Evolutionary conservation across 2,888 invertebrate genomes (phyloP), one percentile per base, ranked within the genome.

Genomic region (Bibio marci): DNA sequence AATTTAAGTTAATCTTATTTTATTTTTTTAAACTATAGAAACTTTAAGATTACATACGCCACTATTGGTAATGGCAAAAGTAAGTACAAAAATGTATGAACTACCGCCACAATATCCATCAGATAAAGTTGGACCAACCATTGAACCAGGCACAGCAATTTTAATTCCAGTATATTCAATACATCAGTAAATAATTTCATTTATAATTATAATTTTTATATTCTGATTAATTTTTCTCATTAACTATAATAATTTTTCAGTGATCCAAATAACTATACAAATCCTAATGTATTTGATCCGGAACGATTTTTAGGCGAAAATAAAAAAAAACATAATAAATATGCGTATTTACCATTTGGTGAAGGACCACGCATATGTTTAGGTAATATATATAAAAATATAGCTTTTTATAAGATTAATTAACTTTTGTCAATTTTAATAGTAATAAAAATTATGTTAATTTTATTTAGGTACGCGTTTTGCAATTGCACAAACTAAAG

Each of bases 1-100:
- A n/a, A n/a, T n/a, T n/a, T n/a, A n/a, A n/a, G n/a, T n/a, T n/a
- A n/a, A n/a, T n/a, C n/a, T n/a, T n/a, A n/a, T n/a, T n/a, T n/a
- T 28, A n/a, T 13, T 4, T 28, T 11, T 12, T 4, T 11, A 4
- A n/a, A n/a, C n/a, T 52, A 49, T 47, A 62, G 67, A 69, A 49
- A 56, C 64, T 0, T 48, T 67, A 3, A 53, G 68, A 11, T 53
- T 60, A 36, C 64, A 65, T 47, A 64, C 69, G 8, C 59, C 64
- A 0, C 43, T 60, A 2, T 46, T 54, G 1, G 44, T 52, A 2
- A 42, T 65, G 0, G 55, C 55, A 2, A 55, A 64, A 28, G 30
- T 49, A 3, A 52, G 62, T 26, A 45, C 43, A 7, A 50, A 51
- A 25, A 52, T 58, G 30, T 62, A 59, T 44, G 36, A 41, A 18